phyloP scores from a whole-genome alignment of 1,140 invertebrate genomes.

The Streblospio benedicti region DNA sequence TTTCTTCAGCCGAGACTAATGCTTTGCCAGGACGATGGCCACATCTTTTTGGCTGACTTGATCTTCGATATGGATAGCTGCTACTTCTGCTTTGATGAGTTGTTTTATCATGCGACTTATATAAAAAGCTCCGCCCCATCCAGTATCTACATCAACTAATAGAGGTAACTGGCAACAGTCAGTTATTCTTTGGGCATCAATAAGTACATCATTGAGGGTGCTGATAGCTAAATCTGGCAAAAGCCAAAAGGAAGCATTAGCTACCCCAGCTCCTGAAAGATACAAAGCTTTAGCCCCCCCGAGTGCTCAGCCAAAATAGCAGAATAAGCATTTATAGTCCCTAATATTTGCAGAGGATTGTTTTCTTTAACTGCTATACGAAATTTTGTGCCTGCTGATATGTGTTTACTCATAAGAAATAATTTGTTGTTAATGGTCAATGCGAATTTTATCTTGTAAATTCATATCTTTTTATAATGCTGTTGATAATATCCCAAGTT shows the following conservation, averaged over 20 bases:
- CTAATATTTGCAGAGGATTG: background rate
- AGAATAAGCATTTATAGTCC: background rate
- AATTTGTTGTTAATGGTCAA: no score
- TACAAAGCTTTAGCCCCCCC: background rate
- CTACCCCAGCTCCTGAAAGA: background rate
- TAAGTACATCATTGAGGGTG: background rate
- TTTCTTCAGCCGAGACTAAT: background rate
- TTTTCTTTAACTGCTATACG: background rate
- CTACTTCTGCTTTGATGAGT: background rate
- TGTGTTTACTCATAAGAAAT: no score
- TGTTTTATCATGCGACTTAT: background rate
- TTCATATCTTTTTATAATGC: no score
- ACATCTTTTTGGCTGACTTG: background rate
- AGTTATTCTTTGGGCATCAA: background rate
- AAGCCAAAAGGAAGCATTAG: background rate
- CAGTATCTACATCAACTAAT: background rate
- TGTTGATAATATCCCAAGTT: no score
- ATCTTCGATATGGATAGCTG: constrained; percentile 1
- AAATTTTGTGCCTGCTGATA: background rate
- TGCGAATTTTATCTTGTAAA: no score
- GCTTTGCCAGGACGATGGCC: background rate
- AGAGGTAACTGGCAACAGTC: background rate
- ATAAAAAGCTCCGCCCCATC: background rate
- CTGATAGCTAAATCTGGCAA: background rate
- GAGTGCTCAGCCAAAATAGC: background rate